Base-by-base conservation (phyloP, 2,113 vertebrate genomes). In the Excalfactoria chinensis region DNA sequence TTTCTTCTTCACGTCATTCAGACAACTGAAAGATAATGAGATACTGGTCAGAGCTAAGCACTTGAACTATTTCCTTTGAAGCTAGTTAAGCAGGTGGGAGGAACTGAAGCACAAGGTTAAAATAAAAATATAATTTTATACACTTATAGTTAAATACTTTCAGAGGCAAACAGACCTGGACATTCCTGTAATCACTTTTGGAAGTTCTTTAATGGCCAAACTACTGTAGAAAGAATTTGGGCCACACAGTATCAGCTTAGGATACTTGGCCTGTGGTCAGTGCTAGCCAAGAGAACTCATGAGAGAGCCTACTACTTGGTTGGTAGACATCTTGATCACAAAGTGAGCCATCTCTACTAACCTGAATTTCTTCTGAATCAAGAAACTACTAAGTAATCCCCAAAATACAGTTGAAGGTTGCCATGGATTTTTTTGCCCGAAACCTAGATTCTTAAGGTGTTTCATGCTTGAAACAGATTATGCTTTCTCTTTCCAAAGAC, bases 341-440 rank as follows among this genome's bases (percentile, higher is more conserved):
- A 48, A 90, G 67, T 5, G 4, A 51, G 3, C 40, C 7, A 16
- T 1, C 0, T 49, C 53, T 60, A 19, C 14, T 37, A 16, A 69
- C 4, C 4, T 80, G 28, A 28, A 30, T 75, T 78, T 25, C 23
- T 75, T 8, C 22, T 56, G 28, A 59, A 25, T 8, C 73, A 48
- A 28, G 10, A 86, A 88, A 59, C 8, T 30, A 34, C 9, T 37
- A 53, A 72, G 11, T 20, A 71, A 70, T 14, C 12, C 21, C 4
- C 1, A 37, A 46, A 5, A 0, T 2, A 2, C 13, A 3, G 4
- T 13, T 23, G 15, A 44, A 81, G 51, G 11, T 23, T 40, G 4
- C 5, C 23, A 28, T 0, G 1, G 6, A 41, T 5, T 16, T 91
- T 37, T 72, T 66, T 68, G 5, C 21, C 43, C 63, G 16, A 81